phyloP scores from a whole-genome alignment of 1,140 invertebrate species.

The Zaprionus capensis region DNA sequence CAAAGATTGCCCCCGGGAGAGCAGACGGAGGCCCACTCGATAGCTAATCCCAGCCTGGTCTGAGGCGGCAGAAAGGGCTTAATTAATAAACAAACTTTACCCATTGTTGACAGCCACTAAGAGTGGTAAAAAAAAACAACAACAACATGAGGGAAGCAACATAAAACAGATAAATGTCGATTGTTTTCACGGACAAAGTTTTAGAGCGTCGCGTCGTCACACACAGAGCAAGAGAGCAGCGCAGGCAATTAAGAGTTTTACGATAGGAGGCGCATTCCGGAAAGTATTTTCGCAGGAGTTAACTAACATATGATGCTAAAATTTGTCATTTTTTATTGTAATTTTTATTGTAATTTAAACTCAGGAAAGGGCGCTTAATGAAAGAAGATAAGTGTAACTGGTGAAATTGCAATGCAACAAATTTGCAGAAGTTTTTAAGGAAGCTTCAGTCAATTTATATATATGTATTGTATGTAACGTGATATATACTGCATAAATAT shows the following conservation, averaged over 20 bases:
- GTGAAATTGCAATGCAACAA: too few relatives aligned
- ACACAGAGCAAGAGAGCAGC: neutral
- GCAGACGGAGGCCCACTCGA: neutral
- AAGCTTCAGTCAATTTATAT: too few relatives aligned
- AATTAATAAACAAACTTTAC: conserved; percentile 69
- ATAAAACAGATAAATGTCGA: conserved; percentile 67
- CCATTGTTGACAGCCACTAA: conserved; percentile 42
- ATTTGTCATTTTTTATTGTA: too few relatives aligned
- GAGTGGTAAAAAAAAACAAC: conserved; percentile 27
- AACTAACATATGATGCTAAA: too few relatives aligned
- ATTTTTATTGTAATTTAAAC: too few relatives aligned
- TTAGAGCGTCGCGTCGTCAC: conserved; percentile 13
- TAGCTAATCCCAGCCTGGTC: neutral
- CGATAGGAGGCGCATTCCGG: neutral
- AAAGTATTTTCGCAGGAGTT: neutral
- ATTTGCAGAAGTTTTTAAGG: too few relatives aligned
- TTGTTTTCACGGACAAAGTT: conserved; percentile 32
- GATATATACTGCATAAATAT: too few relatives aligned
- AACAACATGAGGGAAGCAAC: neutral
- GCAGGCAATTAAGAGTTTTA: conserved; percentile 28
- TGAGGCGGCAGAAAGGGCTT: conserved; percentile 28
- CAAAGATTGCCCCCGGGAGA: neutral
- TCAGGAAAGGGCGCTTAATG: too few relatives aligned
- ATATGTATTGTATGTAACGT: too few relatives aligned
- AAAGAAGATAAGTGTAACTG: too few relatives aligned